These are phyloP conservation scores for Hipparchia sbordonii DNA, from an alignment of 2,888 invertebrate species.

Conservation along the genomic window DNA sequence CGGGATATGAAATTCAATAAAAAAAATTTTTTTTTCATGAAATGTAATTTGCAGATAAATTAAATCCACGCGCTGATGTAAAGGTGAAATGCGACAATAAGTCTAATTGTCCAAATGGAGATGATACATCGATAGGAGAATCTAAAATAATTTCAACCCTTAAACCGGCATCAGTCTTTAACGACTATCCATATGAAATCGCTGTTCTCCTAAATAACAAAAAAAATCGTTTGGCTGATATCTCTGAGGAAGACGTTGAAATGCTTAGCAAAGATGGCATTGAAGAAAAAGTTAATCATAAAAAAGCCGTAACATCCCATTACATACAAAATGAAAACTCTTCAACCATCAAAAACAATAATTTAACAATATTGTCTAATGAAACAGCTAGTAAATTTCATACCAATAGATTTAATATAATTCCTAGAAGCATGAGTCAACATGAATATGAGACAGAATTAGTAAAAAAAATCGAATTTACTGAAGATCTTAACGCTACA, in stretches of 20 bases:
- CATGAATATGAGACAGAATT: constrained; percentile 52
- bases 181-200: constrained; percentile 67
- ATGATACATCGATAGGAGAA: constrained; percentile 44
- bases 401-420: constrained; percentile 25
- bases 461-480: constrained; percentile 51
- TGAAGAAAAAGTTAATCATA: constrained; percentile 16
- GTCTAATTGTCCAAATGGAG: constrained; percentile 40
- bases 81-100: constrained; percentile 41
- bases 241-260: background rate
- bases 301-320: constrained; percentile 24
- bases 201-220: constrained; percentile 53
- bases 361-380: constrained; percentile 32
- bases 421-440: constrained; percentile 56
- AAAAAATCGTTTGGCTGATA: background rate
- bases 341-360: constrained; percentile 21
- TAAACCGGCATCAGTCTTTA: constrained; percentile 53
- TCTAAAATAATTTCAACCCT: constrained; percentile 52
- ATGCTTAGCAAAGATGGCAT: background rate
- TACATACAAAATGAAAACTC: constrained; percentile 27
- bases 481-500: constrained; percentile 51
- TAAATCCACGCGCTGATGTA: background rate
- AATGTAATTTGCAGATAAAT: constrained; percentile 12
- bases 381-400: background rate
- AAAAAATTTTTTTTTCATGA: background rate
- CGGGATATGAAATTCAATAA: background rate